phyloP scores from a whole-genome alignment of 2,888 invertebrate genomes.

The Cinara cedri region DNA sequence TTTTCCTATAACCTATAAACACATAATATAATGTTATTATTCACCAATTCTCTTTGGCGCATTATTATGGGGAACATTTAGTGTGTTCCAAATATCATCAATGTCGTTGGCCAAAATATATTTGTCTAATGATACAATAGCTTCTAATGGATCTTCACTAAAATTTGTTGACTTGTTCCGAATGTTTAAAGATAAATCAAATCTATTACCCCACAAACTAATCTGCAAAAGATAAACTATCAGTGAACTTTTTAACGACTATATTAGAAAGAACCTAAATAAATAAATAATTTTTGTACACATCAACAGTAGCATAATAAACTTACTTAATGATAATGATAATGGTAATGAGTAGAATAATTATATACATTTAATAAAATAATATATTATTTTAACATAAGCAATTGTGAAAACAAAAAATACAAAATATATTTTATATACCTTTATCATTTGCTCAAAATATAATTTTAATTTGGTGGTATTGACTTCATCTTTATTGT shows the following conservation, averaged over 20 bases:
- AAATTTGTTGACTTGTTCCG: constrained; percentile 73
- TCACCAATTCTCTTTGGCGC: constrained; percentile 40
- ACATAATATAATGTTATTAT: not conserved
- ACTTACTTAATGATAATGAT: too few species aligned
- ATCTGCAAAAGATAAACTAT: constrained; percentile 65
- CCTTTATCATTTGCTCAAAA: constrained; percentile 41
- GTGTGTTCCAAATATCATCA: constrained; percentile 35
- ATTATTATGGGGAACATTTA: constrained; percentile 13
- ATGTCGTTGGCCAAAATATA: constrained; percentile 71
- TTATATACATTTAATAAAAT: too few species aligned
- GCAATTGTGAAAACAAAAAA: too few species aligned
- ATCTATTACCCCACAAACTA: constrained; percentile 93
- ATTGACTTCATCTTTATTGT: constrained; percentile 6
- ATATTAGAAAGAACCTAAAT: too few species aligned
- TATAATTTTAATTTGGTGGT: constrained; percentile 58
- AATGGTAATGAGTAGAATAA: too few species aligned
- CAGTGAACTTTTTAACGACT: not conserved
- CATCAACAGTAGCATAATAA: too few species aligned
- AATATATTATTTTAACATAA: too few species aligned
- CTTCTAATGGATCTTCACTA: constrained; percentile 67
- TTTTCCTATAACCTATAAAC: not conserved
- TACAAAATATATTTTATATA: not conserved
- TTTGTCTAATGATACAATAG: constrained; percentile 67
- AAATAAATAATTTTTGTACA: too few species aligned
- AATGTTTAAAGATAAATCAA: constrained; percentile 85